Evolutionary conservation across 2,797 vertebrate genomes (phyloP), one percentile per base, ranked within the genome.

Genomic region (Emydoidea blandingii): DNA sequence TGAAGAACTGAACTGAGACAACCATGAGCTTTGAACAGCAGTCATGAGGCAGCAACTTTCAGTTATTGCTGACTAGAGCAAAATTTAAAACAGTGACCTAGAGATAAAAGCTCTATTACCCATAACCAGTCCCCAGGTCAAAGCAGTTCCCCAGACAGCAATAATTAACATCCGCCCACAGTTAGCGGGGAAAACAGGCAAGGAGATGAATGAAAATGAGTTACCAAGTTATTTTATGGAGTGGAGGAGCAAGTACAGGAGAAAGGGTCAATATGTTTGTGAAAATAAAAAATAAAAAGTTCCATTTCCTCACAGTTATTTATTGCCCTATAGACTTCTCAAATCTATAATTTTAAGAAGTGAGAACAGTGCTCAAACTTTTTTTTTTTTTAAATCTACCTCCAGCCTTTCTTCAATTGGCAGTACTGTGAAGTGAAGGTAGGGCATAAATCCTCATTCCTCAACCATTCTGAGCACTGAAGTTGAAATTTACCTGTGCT

Each of bases 31-130:
- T 93, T 57, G 91, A 96, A 87, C 88, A 80, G 12, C 34, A 56
- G 2, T 95, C 95, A 29, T 72, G 31, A 86, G 88, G 79, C 65
- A 50, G n/a, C 95, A 89, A 54, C 81, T 91, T 96, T 54, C 78
- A 93, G 88, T 79, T 88, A n/a, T 84, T 90, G 95, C 95, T 97
- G 95, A 78, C 1, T 2, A 84, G 84, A 93, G 62, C 85, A 93
- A 92, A 96, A 87, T 52, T 65, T 72, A 57, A 82, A 72, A 49
- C 59, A 74, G 1, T 89, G 95, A 95, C 93, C 53, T 88, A 62
- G 78, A 65, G 76, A 52, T 52, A 81, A 95, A 93, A 81, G 31
- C 21, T 90, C 52, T 59, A 92, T 95, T 89, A 86, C n/a, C 29
- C 86, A 0, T 89, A 85, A 81, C 21, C 31, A 18, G 49, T 91